These are phyloP conservation scores for Lepus townsendii DNA, from an alignment of 2,797 vertebrate species.

Conservation along the genomic window DNA sequence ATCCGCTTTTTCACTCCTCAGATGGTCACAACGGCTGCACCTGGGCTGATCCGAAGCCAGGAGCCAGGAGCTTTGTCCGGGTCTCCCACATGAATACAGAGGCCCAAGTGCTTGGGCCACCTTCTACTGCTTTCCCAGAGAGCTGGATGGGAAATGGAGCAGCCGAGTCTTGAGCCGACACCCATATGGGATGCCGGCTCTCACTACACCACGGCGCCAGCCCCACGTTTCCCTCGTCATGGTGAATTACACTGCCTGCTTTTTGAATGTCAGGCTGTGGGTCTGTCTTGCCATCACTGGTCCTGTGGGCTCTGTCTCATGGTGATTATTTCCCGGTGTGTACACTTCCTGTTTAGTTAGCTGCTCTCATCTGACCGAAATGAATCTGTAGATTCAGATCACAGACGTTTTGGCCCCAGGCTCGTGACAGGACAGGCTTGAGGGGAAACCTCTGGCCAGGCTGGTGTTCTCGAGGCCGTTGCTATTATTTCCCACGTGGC, in stretches of 20 bases:
- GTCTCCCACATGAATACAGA: no score
- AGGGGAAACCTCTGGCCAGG: not conserved
- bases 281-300: not conserved
- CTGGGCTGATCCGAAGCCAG: no score
- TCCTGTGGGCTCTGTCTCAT: not conserved
- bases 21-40: no score
- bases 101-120: no score
- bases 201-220: no score
- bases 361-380: slow-evolving; percentile 9
- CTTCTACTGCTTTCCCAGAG: no score
- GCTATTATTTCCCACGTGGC: not conserved
- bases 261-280: slow-evolving; percentile 25
- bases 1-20: no score
- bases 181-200: no score
- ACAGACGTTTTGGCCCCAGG: not conserved
- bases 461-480: not conserved
- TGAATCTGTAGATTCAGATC: not conserved
- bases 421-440: not conserved
- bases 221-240: no score
- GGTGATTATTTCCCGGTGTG: not conserved
- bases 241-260: not conserved
- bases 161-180: no score
- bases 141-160: no score
- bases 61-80: no score
- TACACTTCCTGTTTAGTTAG: not conserved